Conservation (phyloP, 2,888 invertebrate genomes). For the Hirtodrosophila cameraria region DNA sequence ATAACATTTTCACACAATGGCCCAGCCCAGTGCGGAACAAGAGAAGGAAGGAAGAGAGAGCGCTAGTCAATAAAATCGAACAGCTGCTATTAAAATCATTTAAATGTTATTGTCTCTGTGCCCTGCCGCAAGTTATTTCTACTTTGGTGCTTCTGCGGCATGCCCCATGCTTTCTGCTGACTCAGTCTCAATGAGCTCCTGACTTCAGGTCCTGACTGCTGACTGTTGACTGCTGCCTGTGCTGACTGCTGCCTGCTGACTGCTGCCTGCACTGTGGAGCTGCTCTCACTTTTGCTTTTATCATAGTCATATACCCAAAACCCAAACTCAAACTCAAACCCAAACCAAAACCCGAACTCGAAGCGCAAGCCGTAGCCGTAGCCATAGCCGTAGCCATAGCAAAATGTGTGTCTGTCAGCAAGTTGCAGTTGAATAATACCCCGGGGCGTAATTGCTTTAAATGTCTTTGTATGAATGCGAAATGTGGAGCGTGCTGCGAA, state of each 20-base stretch:
- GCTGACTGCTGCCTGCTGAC: too few relatives aligned
- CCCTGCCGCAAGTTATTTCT: conserved; percentile 71
- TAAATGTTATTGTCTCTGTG: conserved; percentile 76
- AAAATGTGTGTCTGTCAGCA: conserved; percentile 73
- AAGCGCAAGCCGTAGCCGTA: conserved; percentile 12
- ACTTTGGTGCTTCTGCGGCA: conserved; percentile 75
- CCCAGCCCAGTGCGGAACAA: conserved; percentile 6
- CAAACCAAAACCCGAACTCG: too few relatives aligned
- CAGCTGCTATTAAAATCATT: conserved; percentile 80
- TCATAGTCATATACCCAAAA: conserved; percentile 6
- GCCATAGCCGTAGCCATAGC: conserved; percentile 17
- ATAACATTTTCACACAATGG: conserved; percentile 71
- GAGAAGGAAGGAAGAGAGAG: conserved; percentile 6
- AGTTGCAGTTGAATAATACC: conserved; percentile 77
- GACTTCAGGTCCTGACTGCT: not conserved
- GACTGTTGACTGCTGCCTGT: too few relatives aligned
- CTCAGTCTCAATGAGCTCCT: conserved; percentile 48
- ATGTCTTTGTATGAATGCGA: conserved; percentile 75
- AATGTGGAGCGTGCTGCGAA: conserved; percentile 46
- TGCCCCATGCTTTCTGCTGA: conserved; percentile 65
- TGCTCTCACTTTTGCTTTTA: conserved; percentile 68
- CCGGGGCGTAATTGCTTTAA: conserved; percentile 77
- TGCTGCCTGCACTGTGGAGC: conserved; percentile 24
- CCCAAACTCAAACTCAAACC: too few relatives aligned
- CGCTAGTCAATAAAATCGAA: conserved; percentile 77